Conservation (phyloP, 2,797 vertebrate species). For the Dicrostonyx torquatus region DNA sequence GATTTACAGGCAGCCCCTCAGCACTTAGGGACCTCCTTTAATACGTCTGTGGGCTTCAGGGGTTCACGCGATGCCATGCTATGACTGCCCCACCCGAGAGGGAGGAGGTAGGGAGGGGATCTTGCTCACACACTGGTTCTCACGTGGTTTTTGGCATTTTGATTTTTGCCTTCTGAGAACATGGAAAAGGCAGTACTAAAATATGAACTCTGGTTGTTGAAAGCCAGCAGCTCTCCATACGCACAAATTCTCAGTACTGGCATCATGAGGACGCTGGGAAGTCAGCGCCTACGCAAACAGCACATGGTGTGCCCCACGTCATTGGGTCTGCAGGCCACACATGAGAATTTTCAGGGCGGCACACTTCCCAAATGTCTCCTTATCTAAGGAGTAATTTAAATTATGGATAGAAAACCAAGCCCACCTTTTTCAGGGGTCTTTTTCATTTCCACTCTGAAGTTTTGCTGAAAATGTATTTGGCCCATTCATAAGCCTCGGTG, state of each 20-base stretch:
- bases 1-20: too few relatives aligned
- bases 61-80: neutral
- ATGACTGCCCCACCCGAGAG: neutral
- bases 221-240: too few relatives aligned
- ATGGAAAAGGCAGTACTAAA: accelerated
- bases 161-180: neutral
- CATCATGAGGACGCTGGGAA: accelerated
- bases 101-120: neutral
- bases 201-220: accelerated
- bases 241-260: accelerated
- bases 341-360: accelerated
- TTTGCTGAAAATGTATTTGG: neutral
- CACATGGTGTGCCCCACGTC: too few relatives aligned
- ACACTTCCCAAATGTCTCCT: accelerated
- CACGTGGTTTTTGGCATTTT: neutral
- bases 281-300: neutral
- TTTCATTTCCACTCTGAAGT: neutral
- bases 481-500: constrained; percentile 68
- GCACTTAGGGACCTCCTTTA: too few relatives aligned
- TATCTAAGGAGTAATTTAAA: neutral
- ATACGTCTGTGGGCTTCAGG: neutral
- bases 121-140: neutral
- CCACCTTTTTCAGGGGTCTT: neutral
- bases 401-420: too few relatives aligned
- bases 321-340: accelerated